Evolutionary conservation across 2,113 vertebrate species (phyloP).

Genomic region (Rostratula benghalensis): DNA sequence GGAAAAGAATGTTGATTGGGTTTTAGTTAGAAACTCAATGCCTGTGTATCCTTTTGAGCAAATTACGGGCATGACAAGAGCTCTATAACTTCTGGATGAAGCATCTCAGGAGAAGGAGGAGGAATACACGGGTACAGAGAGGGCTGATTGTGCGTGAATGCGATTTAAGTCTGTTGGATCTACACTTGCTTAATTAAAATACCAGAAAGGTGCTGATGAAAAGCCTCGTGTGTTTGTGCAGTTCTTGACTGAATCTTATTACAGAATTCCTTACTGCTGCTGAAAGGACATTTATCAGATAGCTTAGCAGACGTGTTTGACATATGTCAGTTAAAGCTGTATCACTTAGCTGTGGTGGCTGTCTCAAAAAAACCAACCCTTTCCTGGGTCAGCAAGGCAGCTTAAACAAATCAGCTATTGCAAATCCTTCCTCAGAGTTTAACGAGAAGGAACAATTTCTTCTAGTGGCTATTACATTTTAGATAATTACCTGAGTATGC

Average conservation of each 20-base stretch:
- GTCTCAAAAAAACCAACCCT: background rate
- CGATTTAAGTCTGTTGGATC: background rate
- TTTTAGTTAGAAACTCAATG: background rate
- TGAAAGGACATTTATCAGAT: background rate
- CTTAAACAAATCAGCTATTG: background rate
- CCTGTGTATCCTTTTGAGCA: background rate
- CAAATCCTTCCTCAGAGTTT: background rate
- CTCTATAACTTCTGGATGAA: background rate
- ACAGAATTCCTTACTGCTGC: background rate
- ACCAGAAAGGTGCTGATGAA: background rate
- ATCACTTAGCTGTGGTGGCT: background rate
- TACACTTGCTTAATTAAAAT: background rate
- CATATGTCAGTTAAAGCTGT: background rate
- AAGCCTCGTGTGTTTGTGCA: background rate
- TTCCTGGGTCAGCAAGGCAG: background rate
- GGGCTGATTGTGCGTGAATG: background rate
- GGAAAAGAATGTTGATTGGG: background rate
- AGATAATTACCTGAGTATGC: background rate
- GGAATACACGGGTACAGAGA: background rate
- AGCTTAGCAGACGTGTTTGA: background rate
- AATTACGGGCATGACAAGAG: background rate
- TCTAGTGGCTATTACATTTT: background rate
- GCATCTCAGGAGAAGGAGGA: background rate
- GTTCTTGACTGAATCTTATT: background rate
- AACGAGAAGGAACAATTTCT: constrained; percentile 1